Percentiles rank a stretch among this genome's conserved stretches.
These are phyloP conservation scores for Melinaea marsaeus DNA, from an alignment of 2,888 invertebrate species.

Conservation along the genomic window DNA sequence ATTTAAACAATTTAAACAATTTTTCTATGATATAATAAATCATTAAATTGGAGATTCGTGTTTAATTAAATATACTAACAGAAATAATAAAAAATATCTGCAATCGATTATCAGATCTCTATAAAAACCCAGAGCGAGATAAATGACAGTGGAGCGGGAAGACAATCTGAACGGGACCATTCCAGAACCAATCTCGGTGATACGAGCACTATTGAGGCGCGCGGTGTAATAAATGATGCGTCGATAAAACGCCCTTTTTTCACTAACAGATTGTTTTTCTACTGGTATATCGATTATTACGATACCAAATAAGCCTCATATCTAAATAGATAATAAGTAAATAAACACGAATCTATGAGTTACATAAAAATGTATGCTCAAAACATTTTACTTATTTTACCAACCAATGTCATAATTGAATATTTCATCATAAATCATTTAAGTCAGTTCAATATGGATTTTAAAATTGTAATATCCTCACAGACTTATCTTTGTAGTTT, in stretches of 20 bases:
- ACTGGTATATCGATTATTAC: not conserved
- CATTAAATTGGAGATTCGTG: too few species aligned
- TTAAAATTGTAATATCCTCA: not conserved
- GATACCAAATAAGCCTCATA: not conserved
- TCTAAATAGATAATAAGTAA: not conserved
- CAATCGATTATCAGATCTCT: slow-evolving; percentile 13
- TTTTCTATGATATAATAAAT: too few species aligned
- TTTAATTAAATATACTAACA: not conserved
- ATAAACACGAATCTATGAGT: not conserved
- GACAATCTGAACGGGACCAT: slow-evolving; percentile 23
- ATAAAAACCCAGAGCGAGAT: slow-evolving; percentile 21
- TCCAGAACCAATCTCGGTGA: slow-evolving; percentile 21
- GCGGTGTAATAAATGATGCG: slow-evolving; percentile 13
- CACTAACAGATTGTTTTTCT: not conserved
- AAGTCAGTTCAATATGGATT: not conserved
- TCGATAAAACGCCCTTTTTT: not conserved
- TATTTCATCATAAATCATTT: not conserved
- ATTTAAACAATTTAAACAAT: too few species aligned
- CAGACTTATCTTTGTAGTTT: not conserved
- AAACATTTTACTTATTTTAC: too few species aligned
- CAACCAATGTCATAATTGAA: too few species aligned
- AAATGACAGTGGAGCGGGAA: slow-evolving; percentile 14
- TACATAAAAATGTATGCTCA: not conserved
- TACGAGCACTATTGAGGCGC: slow-evolving; percentile 18
- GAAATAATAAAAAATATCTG: not conserved